Percentiles rank a stretch among this genome's conserved stretches.
Evolutionary conservation across 1,140 invertebrate genomes (phyloP).

Genomic region (Leguminivora glycinivorella): DNA sequence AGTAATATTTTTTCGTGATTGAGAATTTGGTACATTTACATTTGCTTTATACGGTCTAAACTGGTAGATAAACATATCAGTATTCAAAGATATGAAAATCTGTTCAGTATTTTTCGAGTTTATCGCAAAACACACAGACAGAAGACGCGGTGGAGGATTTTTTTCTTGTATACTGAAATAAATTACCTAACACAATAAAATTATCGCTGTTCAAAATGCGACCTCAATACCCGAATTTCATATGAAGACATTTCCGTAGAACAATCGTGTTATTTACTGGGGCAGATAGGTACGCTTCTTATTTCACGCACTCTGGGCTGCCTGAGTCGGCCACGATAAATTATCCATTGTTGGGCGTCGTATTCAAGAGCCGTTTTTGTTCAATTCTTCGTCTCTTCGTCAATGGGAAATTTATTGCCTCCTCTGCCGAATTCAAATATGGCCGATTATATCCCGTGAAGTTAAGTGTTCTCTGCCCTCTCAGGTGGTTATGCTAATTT

Average conservation of each 20-base stretch:
- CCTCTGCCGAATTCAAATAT: slow-evolving; percentile 72
- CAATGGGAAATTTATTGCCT: slow-evolving; percentile 75
- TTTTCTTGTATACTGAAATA: too few relatives aligned
- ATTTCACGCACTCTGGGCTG: slow-evolving; percentile 57
- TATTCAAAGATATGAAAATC: too few relatives aligned
- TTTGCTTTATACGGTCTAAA: too few relatives aligned
- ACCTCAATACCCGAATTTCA: background rate
- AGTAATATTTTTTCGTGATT: too few relatives aligned
- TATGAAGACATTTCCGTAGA: background rate
- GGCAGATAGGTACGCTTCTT: slow-evolving; percentile 39
- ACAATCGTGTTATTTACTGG: background rate
- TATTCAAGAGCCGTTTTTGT: slow-evolving; percentile 76
- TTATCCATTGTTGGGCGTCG: slow-evolving; percentile 71
- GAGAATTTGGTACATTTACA: too few relatives aligned
- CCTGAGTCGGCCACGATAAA: slow-evolving; percentile 69
- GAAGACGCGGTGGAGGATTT: too few relatives aligned
- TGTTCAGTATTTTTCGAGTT: too few relatives aligned
- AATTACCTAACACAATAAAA: too few relatives aligned
- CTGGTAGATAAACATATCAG: too few relatives aligned
- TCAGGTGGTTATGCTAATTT: slow-evolving; percentile 59
- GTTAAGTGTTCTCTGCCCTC: slow-evolving; percentile 56
- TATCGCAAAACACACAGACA: too few relatives aligned
- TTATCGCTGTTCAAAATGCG: background rate
- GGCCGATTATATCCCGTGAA: slow-evolving; percentile 64
- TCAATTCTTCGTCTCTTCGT: slow-evolving; percentile 74